Conservation (phyloP, 2,113 vertebrate species). For the Malurus elegans region DNA sequence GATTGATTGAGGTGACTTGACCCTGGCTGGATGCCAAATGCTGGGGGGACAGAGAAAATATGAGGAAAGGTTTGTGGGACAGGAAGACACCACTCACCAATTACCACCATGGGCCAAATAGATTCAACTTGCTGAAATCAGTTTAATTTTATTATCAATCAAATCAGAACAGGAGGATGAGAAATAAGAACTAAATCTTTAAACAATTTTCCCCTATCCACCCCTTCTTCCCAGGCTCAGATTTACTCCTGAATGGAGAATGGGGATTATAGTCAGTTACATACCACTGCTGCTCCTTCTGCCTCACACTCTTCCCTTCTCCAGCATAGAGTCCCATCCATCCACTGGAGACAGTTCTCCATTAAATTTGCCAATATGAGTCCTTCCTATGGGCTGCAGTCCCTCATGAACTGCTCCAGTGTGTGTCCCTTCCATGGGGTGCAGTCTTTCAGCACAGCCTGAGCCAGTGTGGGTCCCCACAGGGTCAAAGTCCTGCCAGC, state of each 20-base stretch:
- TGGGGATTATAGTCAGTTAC: neutral
- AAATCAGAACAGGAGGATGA: neutral
- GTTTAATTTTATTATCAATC: neutral
- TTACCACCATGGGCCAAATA: neutral
- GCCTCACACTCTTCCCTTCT: neutral
- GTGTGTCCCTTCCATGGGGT: accelerated
- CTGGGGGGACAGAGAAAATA: neutral
- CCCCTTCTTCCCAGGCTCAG: neutral
- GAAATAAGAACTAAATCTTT: neutral
- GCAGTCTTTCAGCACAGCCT: neutral
- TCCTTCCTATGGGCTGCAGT: neutral
- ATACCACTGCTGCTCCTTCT: too few relatives aligned
- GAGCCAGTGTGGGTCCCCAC: too few relatives aligned
- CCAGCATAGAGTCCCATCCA: neutral
- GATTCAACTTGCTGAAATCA: neutral
- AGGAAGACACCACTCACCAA: neutral
- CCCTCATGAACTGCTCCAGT: neutral
- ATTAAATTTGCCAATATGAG: neutral
- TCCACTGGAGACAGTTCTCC: neutral
- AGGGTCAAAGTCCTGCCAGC: neutral
- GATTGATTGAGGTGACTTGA: neutral
- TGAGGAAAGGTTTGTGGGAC: neutral
- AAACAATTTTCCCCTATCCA: neutral
- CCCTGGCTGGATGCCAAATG: neutral
- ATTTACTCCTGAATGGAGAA: neutral